A percentile compares a stretch with the other conserved stretches of the same genome.
Evolutionary conservation across 2,113 vertebrate genomes (phyloP).

Genomic region (Chaetodon auriga): DNA sequence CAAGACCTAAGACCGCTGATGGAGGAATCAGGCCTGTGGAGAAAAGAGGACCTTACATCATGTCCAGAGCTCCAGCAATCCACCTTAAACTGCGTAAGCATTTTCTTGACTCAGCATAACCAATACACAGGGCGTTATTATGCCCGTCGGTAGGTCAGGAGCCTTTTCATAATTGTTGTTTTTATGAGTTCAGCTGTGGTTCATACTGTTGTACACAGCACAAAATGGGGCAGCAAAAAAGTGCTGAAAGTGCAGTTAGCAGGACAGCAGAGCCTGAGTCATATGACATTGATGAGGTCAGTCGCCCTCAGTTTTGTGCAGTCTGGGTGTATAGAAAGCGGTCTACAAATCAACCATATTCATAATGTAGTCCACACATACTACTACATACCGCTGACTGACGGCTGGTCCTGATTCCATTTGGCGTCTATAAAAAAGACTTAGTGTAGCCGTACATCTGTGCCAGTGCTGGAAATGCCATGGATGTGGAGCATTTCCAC

Average conservation of each 20-base stretch:
- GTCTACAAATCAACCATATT: not conserved
- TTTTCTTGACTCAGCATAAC: not conserved
- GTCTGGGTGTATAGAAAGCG: not conserved
- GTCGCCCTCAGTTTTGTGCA: not conserved
- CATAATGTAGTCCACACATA: too few relatives aligned
- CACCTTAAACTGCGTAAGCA: conserved; percentile 93
- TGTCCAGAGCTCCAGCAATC: conserved; percentile 89
- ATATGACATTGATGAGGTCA: not conserved
- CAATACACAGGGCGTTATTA: not conserved
- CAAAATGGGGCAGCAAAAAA: not conserved
- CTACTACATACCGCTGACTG: not conserved
- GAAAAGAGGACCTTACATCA: conserved; percentile 92
- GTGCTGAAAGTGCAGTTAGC: not conserved
- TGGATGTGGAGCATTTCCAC: not conserved
- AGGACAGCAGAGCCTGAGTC: not conserved
- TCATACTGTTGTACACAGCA: not conserved
- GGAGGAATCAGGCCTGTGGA: conserved; percentile 81
- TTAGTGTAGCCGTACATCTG: not conserved
- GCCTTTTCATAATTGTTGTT: not conserved
- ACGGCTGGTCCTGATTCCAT: not conserved
- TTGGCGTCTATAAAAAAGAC: not conserved
- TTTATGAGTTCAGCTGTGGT: not conserved
- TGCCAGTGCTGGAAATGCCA: not conserved
- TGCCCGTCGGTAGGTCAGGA: not conserved
- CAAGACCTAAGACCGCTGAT: conserved; percentile 74